Base-by-base conservation (phyloP, 2,888 invertebrate genomes). In the Drosophila putrida region DNA sequence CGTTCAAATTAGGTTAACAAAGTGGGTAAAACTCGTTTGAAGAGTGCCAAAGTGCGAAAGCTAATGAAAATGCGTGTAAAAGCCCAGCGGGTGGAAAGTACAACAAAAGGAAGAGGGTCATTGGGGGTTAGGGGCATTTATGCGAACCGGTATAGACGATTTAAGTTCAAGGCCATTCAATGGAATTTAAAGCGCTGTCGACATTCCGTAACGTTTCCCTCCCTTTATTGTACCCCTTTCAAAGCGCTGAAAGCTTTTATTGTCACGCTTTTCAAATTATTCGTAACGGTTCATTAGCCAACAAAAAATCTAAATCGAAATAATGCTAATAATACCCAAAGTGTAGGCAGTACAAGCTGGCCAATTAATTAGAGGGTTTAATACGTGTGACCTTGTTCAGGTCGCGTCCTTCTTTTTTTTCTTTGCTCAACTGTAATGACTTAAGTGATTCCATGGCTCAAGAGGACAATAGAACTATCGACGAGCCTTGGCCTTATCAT, bases 1-100 rank as follows among this genome's bases (percentile, higher is more conserved):
- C 39, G 15, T 59, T 41, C 44, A 66, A 87, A 77, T 88, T 89
- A 76, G 86, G 85, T 90, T 87, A 89, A 83, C 82, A 66, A 90
- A 90, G 76, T 80, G 84, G 69, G 57, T 46, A 46, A 74, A 80
- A 75, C 71, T 77, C 50, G 71, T 65, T 67, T 57, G 49, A 27
- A 15, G 51, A 41, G 62, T 50, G 60, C 64, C 68, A 78, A 66
- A 68, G 70, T 71, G 78, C 70, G 81, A 87, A 77, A 72, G 50
- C 65, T 68, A 75, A 76, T 78, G 64, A 88, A 87, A 74, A 74
- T 75, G 77, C 71, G 80, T 72, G 73, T 68, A 61, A 80, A 71
- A 61, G 62, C 38, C 20, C 25, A 36, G 36, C 44, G 50, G 46
- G 25, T 60, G 51, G 53, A 65, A 61, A 64, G 25, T 6, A 6